phyloP scores from a whole-genome alignment of 2,113 vertebrate genomes.

The Campylomormyrus numenius region DNA sequence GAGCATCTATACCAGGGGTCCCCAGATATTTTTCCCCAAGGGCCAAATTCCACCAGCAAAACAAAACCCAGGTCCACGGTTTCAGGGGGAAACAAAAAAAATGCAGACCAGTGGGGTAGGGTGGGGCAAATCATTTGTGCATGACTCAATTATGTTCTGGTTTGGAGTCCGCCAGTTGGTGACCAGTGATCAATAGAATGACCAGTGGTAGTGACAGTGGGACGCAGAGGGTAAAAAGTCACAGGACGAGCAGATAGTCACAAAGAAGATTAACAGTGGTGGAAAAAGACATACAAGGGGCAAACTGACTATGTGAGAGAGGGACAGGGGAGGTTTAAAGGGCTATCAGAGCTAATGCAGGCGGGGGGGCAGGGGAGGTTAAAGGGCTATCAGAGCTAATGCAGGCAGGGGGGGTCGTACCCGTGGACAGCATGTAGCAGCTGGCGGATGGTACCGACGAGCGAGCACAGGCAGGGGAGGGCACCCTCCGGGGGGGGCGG shows the following conservation, averaged over 20 bases:
- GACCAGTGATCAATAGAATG: neutral
- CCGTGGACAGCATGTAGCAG: slow-evolving; percentile 74
- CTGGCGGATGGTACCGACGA: slow-evolving; percentile 68
- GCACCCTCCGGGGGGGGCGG: slow-evolving; percentile 68
- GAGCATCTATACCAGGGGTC: neutral
- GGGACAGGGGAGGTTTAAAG: neutral
- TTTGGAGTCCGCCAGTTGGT: neutral
- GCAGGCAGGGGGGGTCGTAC: slow-evolving; percentile 45
- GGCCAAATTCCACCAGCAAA: neutral
- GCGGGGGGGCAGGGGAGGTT: neutral
- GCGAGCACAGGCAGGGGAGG: slow-evolving; percentile 67
- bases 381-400: neutral
- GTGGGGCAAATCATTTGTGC: neutral
- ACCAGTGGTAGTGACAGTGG: neutral
- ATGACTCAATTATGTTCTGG: neutral
- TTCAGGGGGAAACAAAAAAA: neutral
- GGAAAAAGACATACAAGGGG: neutral
- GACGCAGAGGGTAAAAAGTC: neutral
- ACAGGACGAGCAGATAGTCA: neutral
- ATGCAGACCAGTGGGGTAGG: neutral
- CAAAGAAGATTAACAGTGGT: neutral
- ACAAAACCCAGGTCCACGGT: neutral
- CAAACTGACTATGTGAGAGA: neutral
- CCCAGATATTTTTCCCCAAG: neutral
- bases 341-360: neutral